Conservation (phyloP, 2,113 vertebrate species). For the Ivindomyrus marchei region DNA sequence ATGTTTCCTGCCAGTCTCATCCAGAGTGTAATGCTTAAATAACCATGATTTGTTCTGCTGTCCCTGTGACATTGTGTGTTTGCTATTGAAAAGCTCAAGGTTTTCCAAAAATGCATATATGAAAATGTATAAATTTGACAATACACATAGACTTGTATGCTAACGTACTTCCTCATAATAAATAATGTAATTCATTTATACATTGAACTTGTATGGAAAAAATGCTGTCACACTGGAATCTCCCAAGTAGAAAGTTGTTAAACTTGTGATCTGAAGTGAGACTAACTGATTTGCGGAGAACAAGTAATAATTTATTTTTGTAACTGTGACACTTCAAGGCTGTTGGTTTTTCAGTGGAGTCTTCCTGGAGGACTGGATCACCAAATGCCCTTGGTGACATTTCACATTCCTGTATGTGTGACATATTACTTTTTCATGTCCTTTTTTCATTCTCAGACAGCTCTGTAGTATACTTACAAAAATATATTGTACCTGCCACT, state of each 20-base stretch:
- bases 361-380: not conserved
- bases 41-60: not conserved
- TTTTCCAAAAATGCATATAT: not conserved
- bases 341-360: not conserved
- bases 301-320: constrained; percentile 11
- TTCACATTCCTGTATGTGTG: constrained; percentile 8
- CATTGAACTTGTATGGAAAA: not conserved
- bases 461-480: constrained; percentile 7
- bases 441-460: constrained; percentile 3
- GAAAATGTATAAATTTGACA: not conserved
- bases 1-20: not conserved
- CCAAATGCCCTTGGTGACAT: not conserved
- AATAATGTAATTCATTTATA: not conserved
- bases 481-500: constrained; percentile 7
- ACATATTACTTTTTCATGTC: constrained; percentile 7
- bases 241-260: not conserved
- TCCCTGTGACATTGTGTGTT: not conserved
- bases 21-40: not conserved
- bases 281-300: not conserved
- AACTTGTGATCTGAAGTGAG: constrained; percentile 1
- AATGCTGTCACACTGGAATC: not conserved
- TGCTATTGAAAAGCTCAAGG: not conserved
- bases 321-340: not conserved
- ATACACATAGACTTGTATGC: not conserved
- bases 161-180: not conserved